A percentile compares a stretch with the other conserved stretches of the same genome.
Conservation (phyloP, 2,113 vertebrate genomes). For the Lichenostomus cassidix region DNA sequence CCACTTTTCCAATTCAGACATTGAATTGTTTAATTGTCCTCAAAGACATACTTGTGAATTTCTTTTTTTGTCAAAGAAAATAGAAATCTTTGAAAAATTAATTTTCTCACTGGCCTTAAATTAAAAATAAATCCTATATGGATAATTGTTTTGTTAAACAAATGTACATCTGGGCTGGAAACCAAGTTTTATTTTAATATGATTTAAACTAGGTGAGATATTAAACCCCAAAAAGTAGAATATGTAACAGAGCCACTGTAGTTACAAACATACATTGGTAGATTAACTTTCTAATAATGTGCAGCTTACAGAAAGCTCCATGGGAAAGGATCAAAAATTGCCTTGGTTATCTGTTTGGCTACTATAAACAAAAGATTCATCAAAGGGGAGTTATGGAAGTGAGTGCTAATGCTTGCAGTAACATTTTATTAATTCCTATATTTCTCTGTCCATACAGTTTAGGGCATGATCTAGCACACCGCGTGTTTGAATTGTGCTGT, state of each 20-base stretch:
- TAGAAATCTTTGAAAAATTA: neutral
- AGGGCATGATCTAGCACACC: neutral
- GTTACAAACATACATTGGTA: neutral
- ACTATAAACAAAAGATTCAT: neutral
- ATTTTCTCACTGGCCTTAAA: neutral
- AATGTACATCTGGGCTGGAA: neutral
- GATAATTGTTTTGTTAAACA: conserved; percentile 7
- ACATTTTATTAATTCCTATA: neutral
- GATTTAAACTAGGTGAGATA: conserved; percentile 21
- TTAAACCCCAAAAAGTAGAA: neutral
- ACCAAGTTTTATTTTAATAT: conserved; percentile 17
- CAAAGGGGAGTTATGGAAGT: neutral
- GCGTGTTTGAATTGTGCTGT: neutral
- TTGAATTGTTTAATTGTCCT: neutral
- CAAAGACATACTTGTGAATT: neutral
- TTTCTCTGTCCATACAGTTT: neutral
- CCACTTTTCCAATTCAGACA: neutral
- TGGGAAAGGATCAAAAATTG: neutral
- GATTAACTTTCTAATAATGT: neutral
- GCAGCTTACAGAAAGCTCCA: neutral
- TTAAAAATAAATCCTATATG: conserved; percentile 24
- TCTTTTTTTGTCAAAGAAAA: neutral
- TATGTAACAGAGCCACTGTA: conserved; percentile 3
- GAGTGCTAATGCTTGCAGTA: neutral
- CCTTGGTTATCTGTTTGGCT: neutral